Percentiles rank a stretch among this genome's conserved stretches.
Conservation (phyloP, 2,888 invertebrate genomes). For the Callimorpha dominula region DNA sequence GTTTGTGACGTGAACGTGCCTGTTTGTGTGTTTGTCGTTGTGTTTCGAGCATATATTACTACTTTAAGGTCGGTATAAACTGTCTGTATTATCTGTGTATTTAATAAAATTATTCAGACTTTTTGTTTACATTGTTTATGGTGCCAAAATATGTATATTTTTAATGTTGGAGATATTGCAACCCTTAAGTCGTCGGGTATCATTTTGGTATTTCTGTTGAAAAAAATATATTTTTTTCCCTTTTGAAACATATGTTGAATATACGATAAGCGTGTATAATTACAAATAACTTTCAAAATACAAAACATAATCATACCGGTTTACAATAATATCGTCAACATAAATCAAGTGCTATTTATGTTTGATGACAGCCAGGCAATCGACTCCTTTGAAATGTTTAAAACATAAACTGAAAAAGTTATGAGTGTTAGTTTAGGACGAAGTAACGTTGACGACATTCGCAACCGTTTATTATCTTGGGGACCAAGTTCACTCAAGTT, state of each 20-base stretch:
- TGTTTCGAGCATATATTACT: constrained; percentile 22
- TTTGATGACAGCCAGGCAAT: neutral
- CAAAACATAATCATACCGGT: neutral
- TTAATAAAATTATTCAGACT: neutral
- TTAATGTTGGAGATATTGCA: constrained; percentile 13
- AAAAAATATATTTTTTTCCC: neutral
- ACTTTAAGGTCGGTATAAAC: constrained; percentile 18
- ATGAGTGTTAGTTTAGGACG: constrained; percentile 30
- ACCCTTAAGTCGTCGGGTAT: neutral
- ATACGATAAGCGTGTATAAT: too few relatives aligned
- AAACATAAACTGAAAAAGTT: constrained; percentile 26
- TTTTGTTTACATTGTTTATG: constrained; percentile 26
- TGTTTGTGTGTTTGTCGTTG: constrained; percentile 59
- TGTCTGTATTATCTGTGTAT: neutral
- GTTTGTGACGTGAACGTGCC: constrained; percentile 58
- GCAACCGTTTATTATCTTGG: constrained; percentile 19
- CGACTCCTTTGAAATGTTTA: constrained; percentile 13
- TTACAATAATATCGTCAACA: neutral
- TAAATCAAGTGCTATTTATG: neutral
- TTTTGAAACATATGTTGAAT: neutral
- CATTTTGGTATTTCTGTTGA: neutral
- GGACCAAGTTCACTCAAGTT: constrained; percentile 18
- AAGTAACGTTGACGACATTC: constrained; percentile 26
- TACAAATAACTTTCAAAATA: neutral
- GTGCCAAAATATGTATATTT: constrained; percentile 8